phyloP scores from a whole-genome alignment of 2,797 vertebrate species.

The Halcyon leucocephala region DNA sequence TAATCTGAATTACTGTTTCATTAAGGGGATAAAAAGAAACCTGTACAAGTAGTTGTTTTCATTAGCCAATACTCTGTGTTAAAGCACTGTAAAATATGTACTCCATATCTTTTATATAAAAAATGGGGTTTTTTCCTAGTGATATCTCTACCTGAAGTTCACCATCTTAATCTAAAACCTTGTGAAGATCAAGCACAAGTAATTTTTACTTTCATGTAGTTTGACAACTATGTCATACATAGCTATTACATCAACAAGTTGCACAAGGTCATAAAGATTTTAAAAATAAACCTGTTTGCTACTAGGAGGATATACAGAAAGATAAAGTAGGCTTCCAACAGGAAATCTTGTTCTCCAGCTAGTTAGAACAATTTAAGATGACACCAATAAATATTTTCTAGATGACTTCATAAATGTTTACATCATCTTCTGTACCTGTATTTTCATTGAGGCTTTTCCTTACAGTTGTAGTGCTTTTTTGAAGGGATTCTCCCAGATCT shows the following conservation, averaged over 20 bases:
- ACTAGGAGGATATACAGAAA: neutral
- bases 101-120: rapidly evolving
- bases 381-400: neutral
- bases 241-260: neutral
- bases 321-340: neutral
- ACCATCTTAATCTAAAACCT: neutral
- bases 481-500: neutral
- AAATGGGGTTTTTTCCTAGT: neutral
- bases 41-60: neutral
- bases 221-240: neutral
- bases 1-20: neutral
- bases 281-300: neutral
- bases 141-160: neutral
- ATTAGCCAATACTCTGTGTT: neutral
- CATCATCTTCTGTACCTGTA: neutral
- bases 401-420: neutral
- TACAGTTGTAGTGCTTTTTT: neutral
- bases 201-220: neutral
- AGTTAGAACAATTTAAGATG: neutral
- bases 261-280: neutral
- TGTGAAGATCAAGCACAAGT: neutral
- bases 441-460: neutral
- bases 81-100: neutral
- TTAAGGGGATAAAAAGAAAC: neutral
- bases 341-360: neutral